Conservation (phyloP, 2,888 invertebrate species). For the Acanthosepion pharaonis region DNA sequence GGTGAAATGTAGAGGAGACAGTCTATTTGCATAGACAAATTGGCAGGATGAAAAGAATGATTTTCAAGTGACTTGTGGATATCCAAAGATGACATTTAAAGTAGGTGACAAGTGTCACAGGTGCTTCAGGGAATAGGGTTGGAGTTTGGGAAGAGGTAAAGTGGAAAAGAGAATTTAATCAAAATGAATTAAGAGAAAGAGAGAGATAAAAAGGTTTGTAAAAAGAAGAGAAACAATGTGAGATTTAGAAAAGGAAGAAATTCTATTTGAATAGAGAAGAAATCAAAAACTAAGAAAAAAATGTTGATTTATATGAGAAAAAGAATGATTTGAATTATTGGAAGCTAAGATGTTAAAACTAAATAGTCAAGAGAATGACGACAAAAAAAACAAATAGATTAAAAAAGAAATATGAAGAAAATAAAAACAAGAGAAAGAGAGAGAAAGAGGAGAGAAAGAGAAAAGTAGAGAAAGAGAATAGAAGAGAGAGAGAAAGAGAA, state of each 20-base stretch:
- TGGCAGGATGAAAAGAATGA: background rate
- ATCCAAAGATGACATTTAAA: background rate
- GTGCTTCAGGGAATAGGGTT: background rate
- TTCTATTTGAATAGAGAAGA: background rate
- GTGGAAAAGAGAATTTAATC: background rate
- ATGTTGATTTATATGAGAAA: background rate
- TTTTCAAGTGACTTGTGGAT: background rate
- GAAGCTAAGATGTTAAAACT: background rate
- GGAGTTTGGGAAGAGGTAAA: background rate
- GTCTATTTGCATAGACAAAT: background rate
- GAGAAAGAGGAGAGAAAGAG: background rate
- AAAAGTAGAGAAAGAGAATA: background rate
- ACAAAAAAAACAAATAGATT: background rate
- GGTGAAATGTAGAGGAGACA: background rate
- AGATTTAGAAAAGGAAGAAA: background rate
- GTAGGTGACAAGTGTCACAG: constrained; percentile 15
- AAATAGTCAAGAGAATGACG: background rate
- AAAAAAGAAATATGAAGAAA: background rate
- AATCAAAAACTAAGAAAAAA: too few species aligned
- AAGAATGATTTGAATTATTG: background rate
- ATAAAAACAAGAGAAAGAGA: too few species aligned
- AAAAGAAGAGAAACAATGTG: background rate
- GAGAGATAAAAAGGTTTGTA: background rate
- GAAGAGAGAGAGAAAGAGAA: too few species aligned
- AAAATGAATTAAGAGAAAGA: background rate